Evolutionary conservation across 2,113 vertebrate genomes (phyloP).

Genomic region (Pungitius pungitius): DNA sequence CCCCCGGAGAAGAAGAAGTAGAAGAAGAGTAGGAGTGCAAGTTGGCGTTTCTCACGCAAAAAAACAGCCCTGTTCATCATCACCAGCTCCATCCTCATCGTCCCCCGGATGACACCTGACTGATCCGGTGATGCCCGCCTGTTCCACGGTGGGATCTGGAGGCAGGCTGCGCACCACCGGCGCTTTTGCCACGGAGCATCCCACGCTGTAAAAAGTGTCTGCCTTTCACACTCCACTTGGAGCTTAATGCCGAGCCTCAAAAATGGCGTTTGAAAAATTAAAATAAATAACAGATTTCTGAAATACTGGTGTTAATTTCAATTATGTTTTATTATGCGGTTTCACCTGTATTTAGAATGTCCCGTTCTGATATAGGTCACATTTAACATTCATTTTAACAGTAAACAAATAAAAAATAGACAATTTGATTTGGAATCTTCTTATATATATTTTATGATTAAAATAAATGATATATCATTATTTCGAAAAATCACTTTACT

Average conservation of each 20-base stretch:
- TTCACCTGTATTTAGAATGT: not conserved
- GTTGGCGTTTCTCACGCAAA: constrained; percentile 32
- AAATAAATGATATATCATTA: not conserved
- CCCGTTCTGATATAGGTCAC: not conserved
- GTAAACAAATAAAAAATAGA: not conserved
- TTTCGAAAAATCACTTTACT: not conserved
- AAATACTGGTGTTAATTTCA: not conserved
- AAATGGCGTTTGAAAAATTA: not conserved
- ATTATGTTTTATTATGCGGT: not conserved
- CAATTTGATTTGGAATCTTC: not conserved
- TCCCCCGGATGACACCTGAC: constrained; percentile 11
- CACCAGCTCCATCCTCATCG: constrained; percentile 14
- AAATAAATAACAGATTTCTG: not conserved
- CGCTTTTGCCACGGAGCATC: constrained; percentile 35
- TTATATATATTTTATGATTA: not conserved
- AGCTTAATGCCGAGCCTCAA: not conserved
- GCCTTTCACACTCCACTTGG: not conserved
- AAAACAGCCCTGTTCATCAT: constrained; percentile 21
- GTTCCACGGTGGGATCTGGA: constrained; percentile 45
- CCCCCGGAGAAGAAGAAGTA: constrained; percentile 36
- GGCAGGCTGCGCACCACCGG: constrained; percentile 56
- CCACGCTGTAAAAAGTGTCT: constrained; percentile 59
- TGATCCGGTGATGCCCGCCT: constrained; percentile 39
- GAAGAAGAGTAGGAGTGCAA: constrained; percentile 46
- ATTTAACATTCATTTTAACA: not conserved